Evolutionary conservation across 1,140 invertebrate genomes (phyloP).

Genomic region (Drosophila ogumai): DNA sequence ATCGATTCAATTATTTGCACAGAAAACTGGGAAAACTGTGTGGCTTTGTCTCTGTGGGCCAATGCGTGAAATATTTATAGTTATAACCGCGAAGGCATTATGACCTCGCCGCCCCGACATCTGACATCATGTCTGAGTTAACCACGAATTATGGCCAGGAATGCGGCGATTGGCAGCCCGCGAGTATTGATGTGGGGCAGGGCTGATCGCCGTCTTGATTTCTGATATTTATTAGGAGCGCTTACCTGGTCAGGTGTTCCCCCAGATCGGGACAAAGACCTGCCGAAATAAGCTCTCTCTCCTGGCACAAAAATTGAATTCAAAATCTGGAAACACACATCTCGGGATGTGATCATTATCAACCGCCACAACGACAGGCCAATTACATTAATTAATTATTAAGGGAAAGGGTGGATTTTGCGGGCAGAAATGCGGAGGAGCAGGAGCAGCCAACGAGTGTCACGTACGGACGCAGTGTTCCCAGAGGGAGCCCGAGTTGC

Average conservation of each 20-base stretch:
- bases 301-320: slow-evolving; percentile 74
- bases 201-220: slow-evolving; percentile 39
- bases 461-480: slow-evolving; percentile 71
- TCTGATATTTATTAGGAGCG: slow-evolving; percentile 42
- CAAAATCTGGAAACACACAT: slow-evolving; percentile 78
- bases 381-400: slow-evolving; percentile 85
- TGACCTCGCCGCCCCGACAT: slow-evolving; percentile 61
- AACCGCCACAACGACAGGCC: slow-evolving; percentile 80
- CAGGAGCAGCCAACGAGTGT: slow-evolving; percentile 57
- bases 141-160: slow-evolving; percentile 64
- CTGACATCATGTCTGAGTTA: slow-evolving; percentile 62
- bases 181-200: slow-evolving; percentile 43
- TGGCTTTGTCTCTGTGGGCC: slow-evolving; percentile 62
- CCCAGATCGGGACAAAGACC: slow-evolving; percentile 32
- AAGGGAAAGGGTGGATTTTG: slow-evolving; percentile 36
- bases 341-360: slow-evolving; percentile 82
- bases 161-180: slow-evolving; percentile 43
- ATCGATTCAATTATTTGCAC: slow-evolving; percentile 71
- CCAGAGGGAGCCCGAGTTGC: slow-evolving; percentile 59
- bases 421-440: slow-evolving; percentile 24
- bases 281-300: slow-evolving; percentile 48
- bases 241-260: slow-evolving; percentile 30
- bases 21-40: slow-evolving; percentile 60
- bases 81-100: slow-evolving; percentile 66
- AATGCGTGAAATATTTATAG: slow-evolving; percentile 77